phyloP scores from a whole-genome alignment of 2,113 vertebrate species.

The Petroica traversi region DNA sequence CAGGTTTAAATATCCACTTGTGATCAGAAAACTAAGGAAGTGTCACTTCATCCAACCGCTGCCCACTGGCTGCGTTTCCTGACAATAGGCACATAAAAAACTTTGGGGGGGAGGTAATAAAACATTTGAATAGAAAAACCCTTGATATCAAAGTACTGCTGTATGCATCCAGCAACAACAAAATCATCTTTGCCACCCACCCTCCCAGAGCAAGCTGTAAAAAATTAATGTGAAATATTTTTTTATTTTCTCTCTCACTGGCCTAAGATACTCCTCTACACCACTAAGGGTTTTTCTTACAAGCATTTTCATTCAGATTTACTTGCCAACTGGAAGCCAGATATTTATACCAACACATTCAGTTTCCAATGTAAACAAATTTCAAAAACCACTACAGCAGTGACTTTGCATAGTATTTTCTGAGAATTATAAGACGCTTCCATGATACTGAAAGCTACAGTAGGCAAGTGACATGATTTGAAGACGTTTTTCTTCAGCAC shows the following conservation, averaged over 20 bases:
- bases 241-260: neutral
- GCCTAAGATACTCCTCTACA: neutral
- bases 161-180: neutral
- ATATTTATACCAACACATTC: neutral
- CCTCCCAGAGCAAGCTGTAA: neutral
- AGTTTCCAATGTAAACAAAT: neutral
- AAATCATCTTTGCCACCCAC: neutral
- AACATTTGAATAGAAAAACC: neutral
- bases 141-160: neutral
- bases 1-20: neutral
- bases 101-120: accelerated
- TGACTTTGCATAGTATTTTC: neutral
- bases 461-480: neutral
- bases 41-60: neutral
- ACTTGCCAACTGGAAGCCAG: neutral
- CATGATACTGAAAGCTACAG: neutral
- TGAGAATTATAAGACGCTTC: neutral
- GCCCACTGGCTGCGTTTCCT: neutral
- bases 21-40: neutral
- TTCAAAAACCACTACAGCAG: neutral
- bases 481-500: neutral
- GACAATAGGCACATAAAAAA: neutral
- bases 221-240: neutral
- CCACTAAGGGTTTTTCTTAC: neutral
- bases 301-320: neutral